Evolutionary conservation across 35 echinoderm and acorn worm species (phyloP).

Genomic region (Anneissia japonica): DNA sequence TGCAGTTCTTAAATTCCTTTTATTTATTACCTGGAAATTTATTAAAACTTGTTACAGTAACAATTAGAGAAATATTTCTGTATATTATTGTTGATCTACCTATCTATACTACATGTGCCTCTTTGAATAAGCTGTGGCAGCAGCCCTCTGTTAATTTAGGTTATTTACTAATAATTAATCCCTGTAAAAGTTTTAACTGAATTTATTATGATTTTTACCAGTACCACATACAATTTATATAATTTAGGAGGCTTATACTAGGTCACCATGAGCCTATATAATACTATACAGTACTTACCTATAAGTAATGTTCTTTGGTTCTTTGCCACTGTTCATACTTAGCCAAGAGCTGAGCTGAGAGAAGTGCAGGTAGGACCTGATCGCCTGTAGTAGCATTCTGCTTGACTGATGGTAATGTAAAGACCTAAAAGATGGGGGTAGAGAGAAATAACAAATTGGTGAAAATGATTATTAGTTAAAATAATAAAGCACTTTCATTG

Average conservation of each 20-base stretch:
- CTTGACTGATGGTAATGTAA: conserved; percentile 33
- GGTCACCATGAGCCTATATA: no score
- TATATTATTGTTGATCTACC: no score
- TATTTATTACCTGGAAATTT: no score
- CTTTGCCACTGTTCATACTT: conserved; percentile 53
- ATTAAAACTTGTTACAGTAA: no score
- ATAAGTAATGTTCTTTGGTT: conserved; percentile 71
- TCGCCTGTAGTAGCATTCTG: conserved; percentile 72
- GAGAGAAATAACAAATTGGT: conserved; percentile 7
- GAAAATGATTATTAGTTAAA: no score
- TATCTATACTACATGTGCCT: no score
- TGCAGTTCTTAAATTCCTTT: no score
- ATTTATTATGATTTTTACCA: background rate
- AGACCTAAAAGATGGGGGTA: conserved; percentile 50
- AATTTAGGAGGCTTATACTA: background rate
- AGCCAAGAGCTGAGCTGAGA: conserved; percentile 96
- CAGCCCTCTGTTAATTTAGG: no score
- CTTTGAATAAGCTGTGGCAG: no score
- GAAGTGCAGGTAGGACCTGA: conserved; percentile 90
- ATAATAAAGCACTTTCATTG: no score
- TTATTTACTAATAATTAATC: background rate
- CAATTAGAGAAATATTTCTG: no score
- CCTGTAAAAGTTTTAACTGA: background rate
- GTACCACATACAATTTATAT: background rate
- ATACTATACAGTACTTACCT: conserved; percentile 57